These are phyloP conservation scores for Poeciliopsis infans DNA, from an alignment of 2,797 vertebrate genomes.

Conservation along the genomic window DNA sequence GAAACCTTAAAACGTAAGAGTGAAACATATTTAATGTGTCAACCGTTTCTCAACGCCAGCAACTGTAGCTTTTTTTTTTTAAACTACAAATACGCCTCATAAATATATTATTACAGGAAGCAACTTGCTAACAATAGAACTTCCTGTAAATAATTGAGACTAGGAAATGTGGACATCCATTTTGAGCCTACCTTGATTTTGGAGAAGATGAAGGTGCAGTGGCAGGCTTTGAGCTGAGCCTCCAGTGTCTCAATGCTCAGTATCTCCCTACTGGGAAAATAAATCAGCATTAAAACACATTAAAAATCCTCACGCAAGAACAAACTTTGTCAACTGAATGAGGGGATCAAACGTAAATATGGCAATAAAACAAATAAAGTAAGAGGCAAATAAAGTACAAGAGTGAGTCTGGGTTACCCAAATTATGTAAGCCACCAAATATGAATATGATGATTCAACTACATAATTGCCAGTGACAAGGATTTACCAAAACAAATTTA, in stretches of 20 bases:
- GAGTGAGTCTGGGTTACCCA: neutral
- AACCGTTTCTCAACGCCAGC: neutral
- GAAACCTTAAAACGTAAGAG: neutral
- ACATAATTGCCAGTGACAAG: neutral
- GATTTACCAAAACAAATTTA: neutral
- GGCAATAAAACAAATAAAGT: neutral
- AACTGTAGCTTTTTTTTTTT: neutral
- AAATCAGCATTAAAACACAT: conserved; percentile 33
- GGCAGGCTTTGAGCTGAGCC: conserved; percentile 94
- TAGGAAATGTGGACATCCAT: neutral
- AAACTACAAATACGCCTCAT: neutral
- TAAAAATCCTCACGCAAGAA: neutral
- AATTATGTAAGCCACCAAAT: neutral
- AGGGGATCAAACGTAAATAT: neutral
- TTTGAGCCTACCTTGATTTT: conserved; percentile 90
- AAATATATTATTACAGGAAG: neutral
- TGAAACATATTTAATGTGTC: too few species aligned
- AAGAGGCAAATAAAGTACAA: neutral
- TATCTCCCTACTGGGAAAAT: conserved; percentile 78
- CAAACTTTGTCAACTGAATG: neutral
- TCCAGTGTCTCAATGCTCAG: conserved; percentile 92
- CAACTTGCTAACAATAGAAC: neutral
- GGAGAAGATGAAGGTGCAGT: conserved; percentile 92
- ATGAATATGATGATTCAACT: neutral
- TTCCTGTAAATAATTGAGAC: neutral